Percentiles rank a stretch among this genome's conserved stretches.
phyloP scores from a whole-genome alignment of 2,113 vertebrate genomes.

The Strigops habroptila region DNA sequence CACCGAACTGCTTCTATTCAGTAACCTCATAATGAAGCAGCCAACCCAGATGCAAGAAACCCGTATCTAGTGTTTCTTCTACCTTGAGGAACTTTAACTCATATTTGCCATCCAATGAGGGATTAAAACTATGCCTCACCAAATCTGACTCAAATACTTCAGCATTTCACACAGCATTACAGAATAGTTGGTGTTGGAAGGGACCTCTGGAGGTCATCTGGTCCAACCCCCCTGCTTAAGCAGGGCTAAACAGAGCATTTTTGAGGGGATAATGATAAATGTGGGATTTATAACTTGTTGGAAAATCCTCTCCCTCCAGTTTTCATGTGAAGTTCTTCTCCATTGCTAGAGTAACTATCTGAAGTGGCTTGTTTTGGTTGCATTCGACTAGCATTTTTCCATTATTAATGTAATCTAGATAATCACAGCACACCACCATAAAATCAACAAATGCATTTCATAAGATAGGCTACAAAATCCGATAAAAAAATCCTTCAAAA shows the following conservation, averaged over 20 bases:
- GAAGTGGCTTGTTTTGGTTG: neutral
- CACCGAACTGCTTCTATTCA: neutral
- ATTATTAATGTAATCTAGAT: neutral
- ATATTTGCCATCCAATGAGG: neutral
- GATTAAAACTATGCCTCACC: neutral
- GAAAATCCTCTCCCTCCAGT: neutral
- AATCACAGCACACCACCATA: neutral
- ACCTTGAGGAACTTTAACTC: neutral
- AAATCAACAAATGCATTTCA: neutral
- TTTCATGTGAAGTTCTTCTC: neutral
- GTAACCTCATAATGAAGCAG: neutral
- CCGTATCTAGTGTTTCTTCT: neutral
- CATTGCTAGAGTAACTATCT: neutral
- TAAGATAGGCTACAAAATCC: neutral
- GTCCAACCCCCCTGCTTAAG: neutral
- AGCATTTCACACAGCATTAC: neutral
- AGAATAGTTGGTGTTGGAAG: neutral
- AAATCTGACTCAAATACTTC: neutral
- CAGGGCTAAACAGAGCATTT: neutral
- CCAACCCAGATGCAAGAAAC: neutral
- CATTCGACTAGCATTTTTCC: neutral
- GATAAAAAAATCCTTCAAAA: neutral
- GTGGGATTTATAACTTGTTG: neutral
- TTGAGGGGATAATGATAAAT: neutral
- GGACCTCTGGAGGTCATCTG: neutral